These are phyloP conservation scores for Sipunculus nudus DNA, from an alignment of 2,888 invertebrate species.

Conservation along the genomic window DNA sequence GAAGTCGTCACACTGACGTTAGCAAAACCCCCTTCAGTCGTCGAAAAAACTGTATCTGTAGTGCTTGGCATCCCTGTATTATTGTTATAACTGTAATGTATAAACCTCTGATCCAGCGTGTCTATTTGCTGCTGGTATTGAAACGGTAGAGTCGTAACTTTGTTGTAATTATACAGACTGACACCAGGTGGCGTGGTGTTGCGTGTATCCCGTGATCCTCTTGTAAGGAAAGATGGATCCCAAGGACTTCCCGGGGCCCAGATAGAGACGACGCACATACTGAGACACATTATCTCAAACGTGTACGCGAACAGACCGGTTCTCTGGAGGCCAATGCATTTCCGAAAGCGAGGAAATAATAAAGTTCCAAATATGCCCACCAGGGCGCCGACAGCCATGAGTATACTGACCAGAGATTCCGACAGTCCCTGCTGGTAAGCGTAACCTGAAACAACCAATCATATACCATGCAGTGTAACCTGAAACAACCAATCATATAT, in stretches of 20 bases:
- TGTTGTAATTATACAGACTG: no score
- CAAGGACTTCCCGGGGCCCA: constrained; percentile 68
- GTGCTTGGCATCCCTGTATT: no score
- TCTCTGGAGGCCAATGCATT: constrained; percentile 45
- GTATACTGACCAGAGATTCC: constrained; percentile 64
- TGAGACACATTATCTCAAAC: constrained; percentile 52
- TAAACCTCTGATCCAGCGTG: no score
- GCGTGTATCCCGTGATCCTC: background rate
- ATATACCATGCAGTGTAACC: background rate
- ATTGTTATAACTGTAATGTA: no score
- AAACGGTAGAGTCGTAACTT: no score
- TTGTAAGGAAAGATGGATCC: constrained; percentile 39
- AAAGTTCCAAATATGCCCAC: constrained; percentile 68
- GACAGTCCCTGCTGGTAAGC: constrained; percentile 66
- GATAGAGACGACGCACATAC: constrained; percentile 65
- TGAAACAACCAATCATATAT: background rate
- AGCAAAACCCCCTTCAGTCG: no score
- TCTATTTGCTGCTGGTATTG: no score
- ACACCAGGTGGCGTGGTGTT: no score
- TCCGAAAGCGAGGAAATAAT: constrained; percentile 65
- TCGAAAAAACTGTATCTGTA: no score
- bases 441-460: constrained; percentile 52
- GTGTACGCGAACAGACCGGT: constrained; percentile 48
- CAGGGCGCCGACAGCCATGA: constrained; percentile 67
- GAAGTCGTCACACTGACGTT: no score